phyloP scores from a whole-genome alignment of 2,797 vertebrate genomes.

The Pagetopsis macropterus region DNA sequence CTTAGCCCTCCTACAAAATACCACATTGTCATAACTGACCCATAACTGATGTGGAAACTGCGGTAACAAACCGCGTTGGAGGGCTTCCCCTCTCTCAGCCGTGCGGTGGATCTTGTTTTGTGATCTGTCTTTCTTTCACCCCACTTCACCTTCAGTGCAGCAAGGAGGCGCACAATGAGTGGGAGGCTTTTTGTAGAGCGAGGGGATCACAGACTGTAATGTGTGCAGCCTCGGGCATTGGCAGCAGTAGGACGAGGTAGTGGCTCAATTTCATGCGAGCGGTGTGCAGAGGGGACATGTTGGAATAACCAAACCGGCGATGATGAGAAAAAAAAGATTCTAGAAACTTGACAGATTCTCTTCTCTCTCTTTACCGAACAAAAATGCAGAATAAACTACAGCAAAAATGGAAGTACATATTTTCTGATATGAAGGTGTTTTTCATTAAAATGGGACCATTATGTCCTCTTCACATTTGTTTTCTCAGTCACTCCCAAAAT shows the following conservation, averaged over 20 bases:
- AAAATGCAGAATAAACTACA: conserved; percentile 1
- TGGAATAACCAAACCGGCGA: conserved; percentile 30
- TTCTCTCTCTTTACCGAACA: background rate
- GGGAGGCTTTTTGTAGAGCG: conserved; percentile 44
- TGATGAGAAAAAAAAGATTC: background rate
- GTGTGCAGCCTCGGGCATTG: conserved; percentile 46
- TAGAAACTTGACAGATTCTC: background rate
- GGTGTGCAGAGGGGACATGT: conserved; percentile 25
- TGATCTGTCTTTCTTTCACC: conserved; percentile 55
- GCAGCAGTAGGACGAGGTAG: conserved; percentile 35
- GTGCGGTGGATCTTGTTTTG: conserved; percentile 51
- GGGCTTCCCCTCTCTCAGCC: conserved; percentile 37
- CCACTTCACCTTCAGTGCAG: conserved; percentile 46
- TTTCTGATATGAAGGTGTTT: background rate
- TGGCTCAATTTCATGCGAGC: conserved; percentile 47
- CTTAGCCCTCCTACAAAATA: conserved; percentile 2
- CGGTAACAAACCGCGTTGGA: conserved; percentile 47
- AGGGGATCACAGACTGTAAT: conserved; percentile 51
- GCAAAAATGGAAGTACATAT: background rate
- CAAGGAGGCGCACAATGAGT: conserved; percentile 48
- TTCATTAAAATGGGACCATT: conserved; percentile 16
- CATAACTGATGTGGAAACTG: conserved; percentile 58
- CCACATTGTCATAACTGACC: conserved; percentile 39
- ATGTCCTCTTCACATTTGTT: conserved; percentile 40
- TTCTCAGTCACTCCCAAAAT: conserved; percentile 51